Evolutionary conservation across 2,797 vertebrate genomes (phyloP).

Genomic region (Gila robusta): DNA sequence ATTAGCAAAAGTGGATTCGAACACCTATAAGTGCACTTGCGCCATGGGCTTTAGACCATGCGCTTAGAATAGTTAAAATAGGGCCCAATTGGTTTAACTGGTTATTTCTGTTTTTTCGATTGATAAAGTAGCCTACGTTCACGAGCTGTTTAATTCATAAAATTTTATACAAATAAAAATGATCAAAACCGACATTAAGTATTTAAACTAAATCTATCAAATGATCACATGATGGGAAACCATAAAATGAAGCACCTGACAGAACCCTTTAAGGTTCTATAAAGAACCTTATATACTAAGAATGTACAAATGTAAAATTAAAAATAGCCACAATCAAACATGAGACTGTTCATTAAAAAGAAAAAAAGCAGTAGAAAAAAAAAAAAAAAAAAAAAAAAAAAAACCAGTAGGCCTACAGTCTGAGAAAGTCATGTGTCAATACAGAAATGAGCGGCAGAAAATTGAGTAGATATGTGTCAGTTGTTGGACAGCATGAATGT

Average conservation of each 20-base stretch:
- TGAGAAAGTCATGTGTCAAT: background rate
- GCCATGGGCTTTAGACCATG: no score
- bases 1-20: no score
- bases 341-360: background rate
- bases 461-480: background rate
- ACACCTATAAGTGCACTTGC: no score
- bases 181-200: background rate
- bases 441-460: background rate
- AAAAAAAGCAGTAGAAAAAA: no score
- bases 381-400: fast-evolving
- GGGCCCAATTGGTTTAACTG: background rate
- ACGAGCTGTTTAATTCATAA: background rate
- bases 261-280: no score
- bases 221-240: background rate
- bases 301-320: background rate
- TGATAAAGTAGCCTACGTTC: background rate
- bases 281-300: background rate
- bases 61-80: no score
- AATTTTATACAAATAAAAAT: background rate
- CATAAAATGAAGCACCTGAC: background rate
- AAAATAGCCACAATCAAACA: constrained; percentile 2
- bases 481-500: background rate
- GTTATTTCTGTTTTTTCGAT: background rate
- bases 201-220: no score
- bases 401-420: background rate